Evolutionary conservation across 2,888 invertebrate genomes (phyloP).

Genomic region (Augochlorella aurata): DNA sequence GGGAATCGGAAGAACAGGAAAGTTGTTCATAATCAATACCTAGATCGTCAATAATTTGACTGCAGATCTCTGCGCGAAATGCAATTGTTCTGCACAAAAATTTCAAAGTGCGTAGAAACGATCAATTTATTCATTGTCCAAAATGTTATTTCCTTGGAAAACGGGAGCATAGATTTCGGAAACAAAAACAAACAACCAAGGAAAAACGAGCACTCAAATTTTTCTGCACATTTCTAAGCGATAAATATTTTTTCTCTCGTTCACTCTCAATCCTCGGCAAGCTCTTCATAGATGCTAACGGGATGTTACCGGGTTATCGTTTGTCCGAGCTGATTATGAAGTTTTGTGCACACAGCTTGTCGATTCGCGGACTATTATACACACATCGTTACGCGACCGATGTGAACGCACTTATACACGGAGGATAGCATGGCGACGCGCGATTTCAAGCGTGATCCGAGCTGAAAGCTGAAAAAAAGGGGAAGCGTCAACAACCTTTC

Average conservation of each 20-base stretch:
- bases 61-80: too few species aligned
- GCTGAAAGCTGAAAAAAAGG: not conserved
- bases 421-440: not conserved
- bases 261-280: conserved; percentile 31
- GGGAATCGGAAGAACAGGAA: not conserved
- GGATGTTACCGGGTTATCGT: conserved; percentile 52
- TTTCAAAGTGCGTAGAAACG: too few species aligned
- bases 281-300: conserved; percentile 29
- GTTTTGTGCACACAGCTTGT: conserved; percentile 26
- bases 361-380: conserved; percentile 13
- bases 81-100: too few species aligned
- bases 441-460: not conserved
- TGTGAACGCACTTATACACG: not conserved
- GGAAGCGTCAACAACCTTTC: not conserved
- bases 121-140: too few species aligned
- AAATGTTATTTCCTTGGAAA: not conserved
- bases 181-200: not conserved
- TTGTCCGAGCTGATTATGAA: conserved; percentile 28
- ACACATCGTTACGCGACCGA: not conserved
- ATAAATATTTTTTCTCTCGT: conserved; percentile 24
- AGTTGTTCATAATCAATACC: too few species aligned
- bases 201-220: not conserved
- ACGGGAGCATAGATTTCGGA: not conserved
- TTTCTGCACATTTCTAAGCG: conserved; percentile 15
- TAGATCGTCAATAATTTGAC: too few species aligned